phyloP scores from a whole-genome alignment of 2,797 vertebrate genomes.

The Botia almorhae region DNA sequence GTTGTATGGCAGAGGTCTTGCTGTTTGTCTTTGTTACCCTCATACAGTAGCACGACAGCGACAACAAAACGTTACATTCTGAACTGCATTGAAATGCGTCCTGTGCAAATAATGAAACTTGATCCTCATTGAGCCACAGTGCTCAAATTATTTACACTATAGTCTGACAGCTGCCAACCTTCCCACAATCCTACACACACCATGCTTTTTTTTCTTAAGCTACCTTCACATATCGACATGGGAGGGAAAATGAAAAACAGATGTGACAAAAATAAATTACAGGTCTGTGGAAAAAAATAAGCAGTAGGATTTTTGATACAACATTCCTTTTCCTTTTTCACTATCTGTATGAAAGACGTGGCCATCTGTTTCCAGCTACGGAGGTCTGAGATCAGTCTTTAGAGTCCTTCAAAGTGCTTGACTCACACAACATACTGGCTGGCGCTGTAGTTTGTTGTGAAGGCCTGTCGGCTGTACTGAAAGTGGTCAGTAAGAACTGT shows the following conservation, averaged over 20 bases:
- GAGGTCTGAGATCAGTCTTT: conserved; percentile 43
- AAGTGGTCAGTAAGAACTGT: conserved; percentile 88
- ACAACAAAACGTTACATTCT: conserved; percentile 22
- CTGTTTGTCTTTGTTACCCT: not conserved
- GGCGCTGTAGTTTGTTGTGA: conserved; percentile 78
- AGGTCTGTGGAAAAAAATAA: not conserved
- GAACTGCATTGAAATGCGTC: conserved; percentile 21
- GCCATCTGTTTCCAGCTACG: conserved; percentile 44
- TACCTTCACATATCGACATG: conserved; percentile 34
- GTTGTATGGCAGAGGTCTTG: conserved; percentile 4
- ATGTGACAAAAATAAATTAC: conserved; percentile 21
- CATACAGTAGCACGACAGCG: conserved; percentile 5
- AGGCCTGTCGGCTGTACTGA: conserved; percentile 87
- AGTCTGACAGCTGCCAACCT: not conserved
- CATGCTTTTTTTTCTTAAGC: not conserved
- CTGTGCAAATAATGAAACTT: conserved; percentile 27
- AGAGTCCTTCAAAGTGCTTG: conserved; percentile 14
- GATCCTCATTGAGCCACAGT: conserved; percentile 1
- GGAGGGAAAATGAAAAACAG: conserved; percentile 46
- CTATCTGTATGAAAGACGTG: conserved; percentile 52
- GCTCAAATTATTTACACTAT: conserved; percentile 10
- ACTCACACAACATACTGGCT: conserved; percentile 90
- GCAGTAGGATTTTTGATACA: conserved; percentile 26
- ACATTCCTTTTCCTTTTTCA: conserved; percentile 11
- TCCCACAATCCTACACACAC: not conserved